Evolutionary conservation across 2,113 vertebrate genomes (phyloP).

Genomic region (Podarcis raffonei): DNA sequence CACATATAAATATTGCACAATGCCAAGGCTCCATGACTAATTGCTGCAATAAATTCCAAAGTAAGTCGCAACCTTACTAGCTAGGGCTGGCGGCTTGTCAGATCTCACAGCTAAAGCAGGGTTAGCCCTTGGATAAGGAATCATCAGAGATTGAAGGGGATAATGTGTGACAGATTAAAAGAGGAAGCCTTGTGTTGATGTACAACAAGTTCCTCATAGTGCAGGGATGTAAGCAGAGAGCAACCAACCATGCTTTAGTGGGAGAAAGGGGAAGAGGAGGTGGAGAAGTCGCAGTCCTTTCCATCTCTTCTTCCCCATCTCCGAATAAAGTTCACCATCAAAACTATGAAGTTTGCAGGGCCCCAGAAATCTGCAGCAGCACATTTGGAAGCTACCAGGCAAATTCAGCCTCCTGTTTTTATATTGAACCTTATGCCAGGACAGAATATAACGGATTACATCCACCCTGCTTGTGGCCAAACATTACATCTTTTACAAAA

Average conservation of each 20-base stretch:
- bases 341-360: not conserved
- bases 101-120: constrained; percentile 4
- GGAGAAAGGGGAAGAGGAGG: not conserved
- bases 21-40: constrained; percentile 55
- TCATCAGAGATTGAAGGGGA: not conserved
- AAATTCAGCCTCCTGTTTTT: not conserved
- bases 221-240: not conserved
- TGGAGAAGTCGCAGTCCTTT: not conserved
- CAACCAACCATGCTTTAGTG: not conserved
- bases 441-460: too few species aligned
- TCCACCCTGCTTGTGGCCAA: too few species aligned
- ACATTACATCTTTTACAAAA: too few species aligned
- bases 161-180: not conserved
- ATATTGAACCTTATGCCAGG: too few species aligned
- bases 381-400: not conserved
- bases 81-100: constrained; percentile 50
- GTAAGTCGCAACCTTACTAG: constrained; percentile 39
- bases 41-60: constrained; percentile 68
- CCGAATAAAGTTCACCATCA: not conserved
- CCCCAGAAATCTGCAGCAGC: not conserved
- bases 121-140: constrained; percentile 27
- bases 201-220: not conserved
- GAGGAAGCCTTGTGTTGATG: not conserved
- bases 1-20: constrained; percentile 68
- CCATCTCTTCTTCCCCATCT: not conserved